Conservation (phyloP, 1,140 invertebrate genomes). For the Diorhabda sublineata region DNA sequence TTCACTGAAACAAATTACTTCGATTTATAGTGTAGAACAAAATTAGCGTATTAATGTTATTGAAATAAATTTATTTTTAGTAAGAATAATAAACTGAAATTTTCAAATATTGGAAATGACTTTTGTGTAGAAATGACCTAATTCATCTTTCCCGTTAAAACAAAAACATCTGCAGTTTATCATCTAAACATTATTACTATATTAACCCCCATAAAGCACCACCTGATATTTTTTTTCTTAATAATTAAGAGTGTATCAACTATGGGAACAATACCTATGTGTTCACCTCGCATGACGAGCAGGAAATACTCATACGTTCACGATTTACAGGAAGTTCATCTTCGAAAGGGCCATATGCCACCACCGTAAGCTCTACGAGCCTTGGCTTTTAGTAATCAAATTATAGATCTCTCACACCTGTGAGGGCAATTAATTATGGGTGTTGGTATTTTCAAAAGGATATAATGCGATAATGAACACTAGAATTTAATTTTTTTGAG, state of each 20-base stretch:
- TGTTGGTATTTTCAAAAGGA: background rate
- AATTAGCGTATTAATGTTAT: no score
- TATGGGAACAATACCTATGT: constrained; percentile 31
- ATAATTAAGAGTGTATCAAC: constrained; percentile 35
- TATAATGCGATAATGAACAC: background rate
- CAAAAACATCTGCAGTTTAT: background rate
- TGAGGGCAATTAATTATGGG: background rate
- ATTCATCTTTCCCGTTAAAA: no score
- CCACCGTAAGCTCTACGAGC: constrained; percentile 9
- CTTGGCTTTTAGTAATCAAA: constrained; percentile 9
- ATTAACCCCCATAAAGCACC: constrained; percentile 24
- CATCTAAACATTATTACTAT: background rate
- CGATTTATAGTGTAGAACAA: no score
- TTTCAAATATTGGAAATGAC: no score
- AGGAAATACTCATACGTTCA: constrained; percentile 31
- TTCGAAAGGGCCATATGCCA: constrained; percentile 31
- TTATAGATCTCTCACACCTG: constrained; percentile 10
- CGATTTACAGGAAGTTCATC: constrained; percentile 33
- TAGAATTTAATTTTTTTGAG: background rate
- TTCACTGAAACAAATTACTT: no score
- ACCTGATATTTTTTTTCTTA: constrained; percentile 31
- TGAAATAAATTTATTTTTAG: no score
- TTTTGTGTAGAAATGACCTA: no score
- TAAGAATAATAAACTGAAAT: no score
- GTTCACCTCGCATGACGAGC: constrained; percentile 31